Percentiles rank a stretch among this genome's conserved stretches.
phyloP scores from a whole-genome alignment of 1,140 invertebrate species.

The Tetragnatha versicolor region DNA sequence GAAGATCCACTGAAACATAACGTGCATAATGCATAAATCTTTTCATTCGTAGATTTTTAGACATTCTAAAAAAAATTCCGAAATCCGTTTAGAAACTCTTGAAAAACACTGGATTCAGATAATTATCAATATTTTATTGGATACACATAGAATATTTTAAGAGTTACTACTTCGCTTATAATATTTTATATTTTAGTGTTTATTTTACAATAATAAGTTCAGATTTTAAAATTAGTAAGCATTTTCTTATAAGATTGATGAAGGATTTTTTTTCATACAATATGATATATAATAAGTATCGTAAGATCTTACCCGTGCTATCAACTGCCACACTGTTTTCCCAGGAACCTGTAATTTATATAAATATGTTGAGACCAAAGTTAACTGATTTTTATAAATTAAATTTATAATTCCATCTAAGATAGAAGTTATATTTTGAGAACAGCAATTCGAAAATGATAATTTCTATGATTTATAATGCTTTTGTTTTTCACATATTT shows the following conservation, averaged over 20 bases:
- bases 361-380: background rate
- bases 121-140: background rate
- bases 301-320: slow-evolving; percentile 2
- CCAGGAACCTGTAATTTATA: slow-evolving; percentile 26
- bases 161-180: no score
- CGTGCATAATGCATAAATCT: no score
- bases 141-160: background rate
- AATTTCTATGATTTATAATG: background rate
- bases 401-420: background rate
- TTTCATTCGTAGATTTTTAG: no score
- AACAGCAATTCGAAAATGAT: background rate
- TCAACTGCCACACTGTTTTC: slow-evolving; percentile 33
- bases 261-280: background rate
- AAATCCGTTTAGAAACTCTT: background rate
- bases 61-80: no score
- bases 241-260: no score
- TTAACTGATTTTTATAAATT: background rate
- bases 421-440: background rate
- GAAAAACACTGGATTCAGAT: background rate
- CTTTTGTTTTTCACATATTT: no score
- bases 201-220: no score
- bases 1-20: no score
- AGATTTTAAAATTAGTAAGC: no score
- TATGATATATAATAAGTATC: no score
- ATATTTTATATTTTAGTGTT: no score